Conservation (phyloP, 2,797 vertebrate genomes). For the Leuciscus waleckii region DNA sequence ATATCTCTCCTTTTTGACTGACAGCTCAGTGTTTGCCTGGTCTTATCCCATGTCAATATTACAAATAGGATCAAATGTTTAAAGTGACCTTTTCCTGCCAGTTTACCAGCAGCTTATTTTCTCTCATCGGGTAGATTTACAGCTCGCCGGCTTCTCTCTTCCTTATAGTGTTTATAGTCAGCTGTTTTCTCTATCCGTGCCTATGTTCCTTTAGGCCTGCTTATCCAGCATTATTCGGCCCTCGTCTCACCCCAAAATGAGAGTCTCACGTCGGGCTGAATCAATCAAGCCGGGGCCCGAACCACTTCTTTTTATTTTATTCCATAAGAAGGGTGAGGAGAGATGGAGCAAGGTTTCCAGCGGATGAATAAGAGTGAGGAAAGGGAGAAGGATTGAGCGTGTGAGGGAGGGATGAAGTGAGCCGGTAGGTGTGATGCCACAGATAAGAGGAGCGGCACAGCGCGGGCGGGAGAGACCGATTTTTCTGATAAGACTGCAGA, state of each 20-base stretch:
- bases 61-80: conserved; percentile 57
- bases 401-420: conserved; percentile 36
- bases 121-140: conserved; percentile 48
- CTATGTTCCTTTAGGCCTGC: conserved; percentile 37
- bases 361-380: conserved; percentile 1
- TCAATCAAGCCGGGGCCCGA: conserved; percentile 26
- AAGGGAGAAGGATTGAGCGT: conserved; percentile 10
- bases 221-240: conserved; percentile 52
- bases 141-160: background rate
- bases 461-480: conserved; percentile 19
- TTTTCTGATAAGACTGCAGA: conserved; percentile 43
- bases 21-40: conserved; percentile 35
- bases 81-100: conserved; percentile 55
- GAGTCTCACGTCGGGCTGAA: conserved; percentile 34
- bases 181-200: conserved; percentile 37
- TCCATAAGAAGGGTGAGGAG: conserved; percentile 21
- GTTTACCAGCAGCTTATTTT: conserved; percentile 39
- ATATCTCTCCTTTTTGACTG: conserved; percentile 4
- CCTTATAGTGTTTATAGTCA: conserved; percentile 53
- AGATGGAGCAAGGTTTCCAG: conserved; percentile 10
- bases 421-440: conserved; percentile 49
- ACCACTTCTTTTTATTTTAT: conserved; percentile 5
- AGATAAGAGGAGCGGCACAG: conserved; percentile 47
- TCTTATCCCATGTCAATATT: conserved; percentile 39
- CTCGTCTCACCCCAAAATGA: conserved; percentile 39